These are phyloP conservation scores for Arenaria interpres DNA, from an alignment of 2,113 vertebrate genomes.

Conservation along the genomic window DNA sequence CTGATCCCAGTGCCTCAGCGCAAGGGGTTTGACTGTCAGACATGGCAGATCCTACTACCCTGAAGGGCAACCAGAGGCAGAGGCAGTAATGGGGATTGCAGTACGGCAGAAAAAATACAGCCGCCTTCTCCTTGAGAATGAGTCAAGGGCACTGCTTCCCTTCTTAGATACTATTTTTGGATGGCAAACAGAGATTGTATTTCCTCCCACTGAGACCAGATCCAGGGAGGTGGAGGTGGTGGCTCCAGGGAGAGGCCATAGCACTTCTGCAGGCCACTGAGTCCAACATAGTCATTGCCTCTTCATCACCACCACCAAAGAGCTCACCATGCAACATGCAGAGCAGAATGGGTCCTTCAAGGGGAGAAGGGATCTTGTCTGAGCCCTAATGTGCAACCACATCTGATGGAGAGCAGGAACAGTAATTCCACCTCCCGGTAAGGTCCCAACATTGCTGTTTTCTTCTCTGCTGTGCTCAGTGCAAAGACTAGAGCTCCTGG, in stretches of 20 bases:
- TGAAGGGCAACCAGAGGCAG: background rate
- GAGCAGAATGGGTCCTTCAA: background rate
- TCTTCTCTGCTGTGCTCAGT: slow-evolving; percentile 26
- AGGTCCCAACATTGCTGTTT: background rate
- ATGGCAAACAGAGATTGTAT: background rate
- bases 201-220: background rate
- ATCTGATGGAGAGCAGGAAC: slow-evolving; percentile 44
- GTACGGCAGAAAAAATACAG: background rate
- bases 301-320: background rate
- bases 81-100: background rate
- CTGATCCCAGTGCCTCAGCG: background rate
- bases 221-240: rapidly evolving
- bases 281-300: background rate
- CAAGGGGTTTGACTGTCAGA: background rate
- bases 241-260: background rate
- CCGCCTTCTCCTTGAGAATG: background rate
- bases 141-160: background rate
- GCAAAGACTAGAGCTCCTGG: slow-evolving; percentile 8
- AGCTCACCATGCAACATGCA: background rate
- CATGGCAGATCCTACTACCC: slow-evolving; percentile 25
- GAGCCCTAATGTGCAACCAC: background rate
- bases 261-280: background rate
- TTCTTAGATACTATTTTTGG: background rate
- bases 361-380: background rate
- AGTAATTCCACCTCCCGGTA: background rate